Base-by-base conservation (phyloP, 2,797 vertebrate species). In the Phoeniculus purpureus region DNA sequence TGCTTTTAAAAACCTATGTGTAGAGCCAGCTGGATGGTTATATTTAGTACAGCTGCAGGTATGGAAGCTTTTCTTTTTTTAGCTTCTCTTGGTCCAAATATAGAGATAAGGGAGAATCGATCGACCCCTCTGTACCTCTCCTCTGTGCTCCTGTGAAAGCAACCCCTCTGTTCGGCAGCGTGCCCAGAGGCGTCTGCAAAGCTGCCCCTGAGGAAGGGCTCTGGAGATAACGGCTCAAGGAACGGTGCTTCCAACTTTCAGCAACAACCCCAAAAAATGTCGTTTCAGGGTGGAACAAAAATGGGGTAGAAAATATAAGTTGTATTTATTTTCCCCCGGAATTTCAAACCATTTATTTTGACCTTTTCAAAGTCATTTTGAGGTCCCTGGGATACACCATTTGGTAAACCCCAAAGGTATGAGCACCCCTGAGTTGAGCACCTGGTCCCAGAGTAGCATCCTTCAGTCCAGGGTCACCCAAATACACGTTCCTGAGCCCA, bases 191-290 rank as follows among this genome's bases (percentile, higher is more conserved):
- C 89, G 15, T 20, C 51, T 72, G 31, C n/a, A 76, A 70, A 87
- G 22, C 26, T 85, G 47, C n/a, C 89, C 3, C 48, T 10, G 26
- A n/a, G 20, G n/a, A 66, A 51, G n/a, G n/a, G 25, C 26, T 84
- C 58, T 67, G 52, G 22, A 76, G 64, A 9, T 14, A 72, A 43
- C 1, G 0, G 66, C 60, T 51, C 0, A 1, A 94, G 93, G 90
- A 97, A 90, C 7, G 18, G 85, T 86, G 9, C 92, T 90, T 74
- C 89, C 71, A 89, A 81, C 87, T 97, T 94, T 90, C 64, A 71
- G 32, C 3, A 2, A 31, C 21, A 31, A 15, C 34, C 7, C 29
- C 23, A 8, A 29, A 72, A 75, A 52, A 52, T 60, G 27, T 66
- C 20, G 12, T 76, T 75, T 37, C 8, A 1, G 5, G 0, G 0